Evolutionary conservation across 2,797 vertebrate genomes (phyloP).

Genomic region (Muscicapa comitata): DNA sequence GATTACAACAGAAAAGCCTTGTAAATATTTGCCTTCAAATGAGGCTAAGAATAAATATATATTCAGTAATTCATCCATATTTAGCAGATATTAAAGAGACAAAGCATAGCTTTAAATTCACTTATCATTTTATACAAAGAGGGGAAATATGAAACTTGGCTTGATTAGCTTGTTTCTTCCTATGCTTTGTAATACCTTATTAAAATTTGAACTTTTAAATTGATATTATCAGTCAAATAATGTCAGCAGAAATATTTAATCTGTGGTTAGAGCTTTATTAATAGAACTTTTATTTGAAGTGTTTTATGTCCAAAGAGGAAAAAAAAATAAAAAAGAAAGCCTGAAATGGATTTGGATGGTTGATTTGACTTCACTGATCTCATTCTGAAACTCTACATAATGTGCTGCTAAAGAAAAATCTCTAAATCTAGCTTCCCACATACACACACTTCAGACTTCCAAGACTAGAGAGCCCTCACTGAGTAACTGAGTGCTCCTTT

Average conservation of each 20-base stretch:
- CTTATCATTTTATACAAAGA: conserved; percentile 79
- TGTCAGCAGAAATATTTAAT: conserved; percentile 80
- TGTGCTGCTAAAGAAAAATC: not conserved
- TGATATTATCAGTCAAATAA: conserved; percentile 80
- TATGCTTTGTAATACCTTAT: conserved; percentile 78
- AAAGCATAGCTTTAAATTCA: conserved; percentile 80
- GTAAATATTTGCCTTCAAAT: conserved; percentile 83
- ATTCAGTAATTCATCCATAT: conserved; percentile 82
- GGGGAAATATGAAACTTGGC: conserved; percentile 69
- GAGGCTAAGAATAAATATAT: conserved; percentile 82
- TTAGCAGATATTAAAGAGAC: conserved; percentile 82
- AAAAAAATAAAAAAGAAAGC: conserved; percentile 23
- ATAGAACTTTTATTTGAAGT: conserved; percentile 73
- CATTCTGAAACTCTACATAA: not conserved
- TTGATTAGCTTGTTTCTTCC: conserved; percentile 81
- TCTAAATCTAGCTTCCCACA: not conserved
- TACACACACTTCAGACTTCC: not conserved
- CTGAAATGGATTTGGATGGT: conserved; percentile 31
- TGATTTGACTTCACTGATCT: conserved; percentile 24
- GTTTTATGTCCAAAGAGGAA: conserved; percentile 56
- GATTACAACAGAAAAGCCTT: conserved; percentile 80
- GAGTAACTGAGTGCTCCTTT: not conserved
- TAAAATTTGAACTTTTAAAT: conserved; percentile 80
- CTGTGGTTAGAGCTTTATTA: conserved; percentile 75
- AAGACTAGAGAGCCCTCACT: not conserved